phyloP scores from a whole-genome alignment of 2,113 vertebrate species.

The Hystrix brachyura region DNA sequence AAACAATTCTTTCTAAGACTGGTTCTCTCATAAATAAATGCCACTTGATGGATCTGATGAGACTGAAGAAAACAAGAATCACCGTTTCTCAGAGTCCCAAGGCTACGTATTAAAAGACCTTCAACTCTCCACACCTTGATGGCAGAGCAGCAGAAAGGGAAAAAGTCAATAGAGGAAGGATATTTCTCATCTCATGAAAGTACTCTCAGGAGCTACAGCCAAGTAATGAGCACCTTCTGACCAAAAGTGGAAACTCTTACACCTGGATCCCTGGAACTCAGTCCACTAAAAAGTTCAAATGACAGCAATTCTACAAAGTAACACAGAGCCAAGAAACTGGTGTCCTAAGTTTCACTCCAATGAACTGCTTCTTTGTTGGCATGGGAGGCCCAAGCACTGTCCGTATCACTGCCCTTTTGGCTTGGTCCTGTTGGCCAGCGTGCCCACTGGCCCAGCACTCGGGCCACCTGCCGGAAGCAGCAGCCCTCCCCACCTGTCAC shows the following conservation, averaged over 20 bases:
- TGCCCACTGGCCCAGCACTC: background rate
- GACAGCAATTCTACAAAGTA: background rate
- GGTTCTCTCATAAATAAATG: background rate
- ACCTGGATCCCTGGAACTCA: background rate
- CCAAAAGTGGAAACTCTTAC: background rate
- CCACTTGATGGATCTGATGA: background rate
- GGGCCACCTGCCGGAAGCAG: background rate
- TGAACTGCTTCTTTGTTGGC: background rate
- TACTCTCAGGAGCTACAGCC: background rate
- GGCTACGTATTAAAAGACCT: background rate
- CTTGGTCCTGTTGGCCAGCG: background rate
- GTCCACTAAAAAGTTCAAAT: constrained; percentile 39
- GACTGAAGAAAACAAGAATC: background rate
- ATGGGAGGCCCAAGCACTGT: background rate
- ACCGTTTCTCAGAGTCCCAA: background rate
- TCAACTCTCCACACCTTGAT: background rate
- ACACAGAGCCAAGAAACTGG: background rate
- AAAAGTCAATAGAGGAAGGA: background rate
- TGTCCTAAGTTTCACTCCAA: background rate
- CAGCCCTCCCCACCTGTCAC: constrained; percentile 4
- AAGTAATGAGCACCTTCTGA: background rate
- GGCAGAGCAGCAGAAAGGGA: background rate
- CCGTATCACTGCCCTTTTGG: background rate
- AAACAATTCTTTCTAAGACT: background rate
- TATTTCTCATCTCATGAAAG: background rate